These are phyloP conservation scores for Kryphioiulus occultus DNA, from an alignment of 2,888 invertebrate species.

Conservation along the genomic window DNA sequence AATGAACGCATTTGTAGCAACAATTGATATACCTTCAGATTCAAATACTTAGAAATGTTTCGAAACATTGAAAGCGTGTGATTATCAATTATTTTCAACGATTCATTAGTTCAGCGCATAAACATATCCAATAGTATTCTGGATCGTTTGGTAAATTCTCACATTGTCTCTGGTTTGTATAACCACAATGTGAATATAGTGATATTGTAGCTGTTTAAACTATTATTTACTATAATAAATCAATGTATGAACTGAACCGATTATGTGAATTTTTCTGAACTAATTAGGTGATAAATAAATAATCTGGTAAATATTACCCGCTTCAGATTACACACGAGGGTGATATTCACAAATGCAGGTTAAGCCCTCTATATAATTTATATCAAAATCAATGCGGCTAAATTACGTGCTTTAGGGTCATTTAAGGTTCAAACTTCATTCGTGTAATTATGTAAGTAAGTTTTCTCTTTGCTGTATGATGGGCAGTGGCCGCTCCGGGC, in stretches of 20 bases:
- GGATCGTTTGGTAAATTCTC: neutral
- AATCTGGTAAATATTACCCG: neutral
- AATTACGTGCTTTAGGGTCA: neutral
- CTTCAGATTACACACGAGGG: neutral
- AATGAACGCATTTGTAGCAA: neutral
- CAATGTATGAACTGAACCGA: neutral
- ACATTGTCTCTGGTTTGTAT: neutral
- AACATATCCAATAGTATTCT: neutral
- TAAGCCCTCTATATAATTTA: neutral
- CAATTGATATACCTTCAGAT: neutral
- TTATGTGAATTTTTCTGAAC: neutral
- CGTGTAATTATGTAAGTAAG: slow-evolving; percentile 68
- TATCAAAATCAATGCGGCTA: neutral
- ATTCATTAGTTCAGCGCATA: neutral
- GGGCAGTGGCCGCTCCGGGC: slow-evolving; percentile 80
- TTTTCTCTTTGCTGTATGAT: slow-evolving; percentile 87
- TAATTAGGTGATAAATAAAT: slow-evolving; percentile 13
- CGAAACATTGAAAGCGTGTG: neutral
- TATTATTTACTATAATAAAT: neutral
- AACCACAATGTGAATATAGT: neutral
- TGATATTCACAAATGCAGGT: neutral
- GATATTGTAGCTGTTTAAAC: neutral
- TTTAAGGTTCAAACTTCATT: neutral
- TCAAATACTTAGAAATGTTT: neutral
- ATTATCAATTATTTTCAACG: neutral